phyloP scores from a whole-genome alignment of 2,797 vertebrate genomes.

The Tokudaia muenninki region DNA sequence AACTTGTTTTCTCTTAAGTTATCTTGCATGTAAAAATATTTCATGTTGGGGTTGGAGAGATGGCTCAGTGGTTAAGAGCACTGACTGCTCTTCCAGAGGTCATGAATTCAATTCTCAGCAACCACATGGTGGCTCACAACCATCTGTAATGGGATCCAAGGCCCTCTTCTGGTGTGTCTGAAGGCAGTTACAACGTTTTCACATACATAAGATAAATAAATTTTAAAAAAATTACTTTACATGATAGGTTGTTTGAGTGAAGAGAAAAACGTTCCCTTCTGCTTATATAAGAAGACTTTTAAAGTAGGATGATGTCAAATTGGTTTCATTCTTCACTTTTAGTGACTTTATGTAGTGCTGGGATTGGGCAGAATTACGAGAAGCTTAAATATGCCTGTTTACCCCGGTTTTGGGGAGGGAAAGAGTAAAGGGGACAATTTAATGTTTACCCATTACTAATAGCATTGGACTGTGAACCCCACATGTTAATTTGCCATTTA shows the following conservation, averaged over 20 bases:
- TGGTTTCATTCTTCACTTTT: slow-evolving; percentile 42
- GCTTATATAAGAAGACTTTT: neutral
- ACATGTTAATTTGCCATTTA: slow-evolving; percentile 31
- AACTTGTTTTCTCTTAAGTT: neutral
- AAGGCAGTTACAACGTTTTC: too few relatives aligned
- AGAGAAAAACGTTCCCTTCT: slow-evolving; percentile 23
- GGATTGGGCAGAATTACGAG: slow-evolving; percentile 15
- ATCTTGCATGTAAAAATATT: neutral
- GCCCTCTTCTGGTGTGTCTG: too few relatives aligned
- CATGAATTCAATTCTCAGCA: too few relatives aligned
- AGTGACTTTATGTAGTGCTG: slow-evolving; percentile 17
- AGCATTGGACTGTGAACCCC: slow-evolving; percentile 11
- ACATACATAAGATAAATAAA: too few relatives aligned
- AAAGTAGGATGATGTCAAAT: slow-evolving; percentile 23
- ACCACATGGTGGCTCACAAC: too few relatives aligned
- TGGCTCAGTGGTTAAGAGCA: too few relatives aligned
- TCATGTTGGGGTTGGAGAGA: too few relatives aligned
- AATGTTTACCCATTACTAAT: neutral
- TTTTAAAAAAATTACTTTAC: neutral
- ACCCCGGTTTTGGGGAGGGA: neutral
- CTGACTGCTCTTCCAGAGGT: too few relatives aligned
- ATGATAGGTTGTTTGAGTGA: slow-evolving; percentile 16
- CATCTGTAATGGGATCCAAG: too few relatives aligned
- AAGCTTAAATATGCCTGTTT: neutral
- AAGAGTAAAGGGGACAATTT: too few relatives aligned